Evolutionary conservation across 1,140 invertebrate genomes (phyloP).

Genomic region (Sycophila sp.): DNA sequence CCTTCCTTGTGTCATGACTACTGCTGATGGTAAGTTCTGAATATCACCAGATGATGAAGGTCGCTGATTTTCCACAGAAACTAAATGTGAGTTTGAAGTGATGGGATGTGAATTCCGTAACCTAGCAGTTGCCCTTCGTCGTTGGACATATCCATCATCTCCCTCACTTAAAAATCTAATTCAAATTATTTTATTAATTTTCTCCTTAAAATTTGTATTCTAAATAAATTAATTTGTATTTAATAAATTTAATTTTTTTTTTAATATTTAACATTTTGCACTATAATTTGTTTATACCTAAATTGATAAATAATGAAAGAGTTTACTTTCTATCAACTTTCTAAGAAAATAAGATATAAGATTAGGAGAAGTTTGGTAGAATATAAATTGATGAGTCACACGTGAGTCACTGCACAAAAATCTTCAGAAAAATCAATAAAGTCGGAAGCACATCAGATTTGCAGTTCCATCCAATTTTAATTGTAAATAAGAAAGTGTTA

Average conservation of each 20-base stretch:
- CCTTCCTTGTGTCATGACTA: constrained; percentile 81
- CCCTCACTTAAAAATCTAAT: constrained; percentile 68
- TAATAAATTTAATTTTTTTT: too few relatives aligned
- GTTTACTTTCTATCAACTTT: too few relatives aligned
- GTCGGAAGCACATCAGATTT: too few relatives aligned
- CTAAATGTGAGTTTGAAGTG: constrained; percentile 48
- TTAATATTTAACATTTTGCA: too few relatives aligned
- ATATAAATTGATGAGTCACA: neutral
- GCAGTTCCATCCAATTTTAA: too few relatives aligned
- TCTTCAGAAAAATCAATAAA: neutral
- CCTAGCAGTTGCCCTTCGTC: constrained; percentile 66
- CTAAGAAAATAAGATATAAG: too few relatives aligned
- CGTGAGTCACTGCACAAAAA: neutral
- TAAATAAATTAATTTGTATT: too few relatives aligned
- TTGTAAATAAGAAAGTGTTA: too few relatives aligned
- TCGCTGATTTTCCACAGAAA: constrained; percentile 51
- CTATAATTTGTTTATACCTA: too few relatives aligned
- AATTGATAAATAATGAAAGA: neutral
- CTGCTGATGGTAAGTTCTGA: constrained; percentile 67
- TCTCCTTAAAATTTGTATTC: too few relatives aligned
- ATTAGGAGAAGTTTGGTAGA: too few relatives aligned
- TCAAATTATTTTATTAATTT: neutral
- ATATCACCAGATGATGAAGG: constrained; percentile 59
- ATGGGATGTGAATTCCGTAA: constrained; percentile 67
- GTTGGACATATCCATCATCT: constrained; percentile 66